phyloP scores from a whole-genome alignment of 1,140 invertebrate species.

The Drosophila nikananu region DNA sequence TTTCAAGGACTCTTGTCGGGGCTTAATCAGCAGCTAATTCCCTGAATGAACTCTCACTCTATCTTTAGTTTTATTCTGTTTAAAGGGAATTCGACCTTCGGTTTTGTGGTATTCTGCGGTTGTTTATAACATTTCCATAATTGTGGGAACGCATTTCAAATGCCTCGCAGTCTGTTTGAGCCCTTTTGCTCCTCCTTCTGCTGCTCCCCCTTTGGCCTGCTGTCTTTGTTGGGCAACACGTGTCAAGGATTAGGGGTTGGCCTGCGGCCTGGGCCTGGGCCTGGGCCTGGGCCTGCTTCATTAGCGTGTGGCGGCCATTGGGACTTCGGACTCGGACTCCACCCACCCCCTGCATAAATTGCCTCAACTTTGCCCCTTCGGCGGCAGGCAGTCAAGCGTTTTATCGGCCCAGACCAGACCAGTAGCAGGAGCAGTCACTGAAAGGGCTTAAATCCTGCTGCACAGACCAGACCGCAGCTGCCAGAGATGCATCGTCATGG shows the following conservation, averaged over 20 bases:
- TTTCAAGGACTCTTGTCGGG: background rate
- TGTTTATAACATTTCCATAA: slow-evolving; percentile 55
- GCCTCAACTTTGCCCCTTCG: slow-evolving; percentile 41
- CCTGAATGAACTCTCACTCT: background rate
- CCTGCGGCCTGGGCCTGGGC: slow-evolving; percentile 34
- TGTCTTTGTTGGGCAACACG: slow-evolving; percentile 48
- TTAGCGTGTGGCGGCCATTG: slow-evolving; percentile 49
- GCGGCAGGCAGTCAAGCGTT: slow-evolving; percentile 43
- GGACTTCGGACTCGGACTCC: slow-evolving; percentile 17
- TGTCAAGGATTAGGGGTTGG: slow-evolving; percentile 52
- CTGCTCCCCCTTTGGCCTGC: background rate
- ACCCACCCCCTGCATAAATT: slow-evolving; percentile 29
- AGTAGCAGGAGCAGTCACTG: slow-evolving; percentile 26
- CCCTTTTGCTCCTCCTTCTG: background rate
- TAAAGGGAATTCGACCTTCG: slow-evolving; percentile 21
- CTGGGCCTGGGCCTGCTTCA: slow-evolving; percentile 32
- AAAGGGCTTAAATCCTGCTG: slow-evolving; percentile 47
- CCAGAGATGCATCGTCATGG: slow-evolving; percentile 40
- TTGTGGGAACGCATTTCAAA: slow-evolving; percentile 52
- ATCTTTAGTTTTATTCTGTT: background rate
- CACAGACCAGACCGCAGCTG: slow-evolving; percentile 33
- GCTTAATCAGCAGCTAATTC: background rate
- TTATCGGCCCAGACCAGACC: slow-evolving; percentile 45
- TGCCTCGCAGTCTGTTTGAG: slow-evolving; percentile 47
- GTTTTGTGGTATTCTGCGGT: background rate